Evolutionary conservation across 2,797 vertebrate species (phyloP).

Genomic region (Rhynchonycteris naso): DNA sequence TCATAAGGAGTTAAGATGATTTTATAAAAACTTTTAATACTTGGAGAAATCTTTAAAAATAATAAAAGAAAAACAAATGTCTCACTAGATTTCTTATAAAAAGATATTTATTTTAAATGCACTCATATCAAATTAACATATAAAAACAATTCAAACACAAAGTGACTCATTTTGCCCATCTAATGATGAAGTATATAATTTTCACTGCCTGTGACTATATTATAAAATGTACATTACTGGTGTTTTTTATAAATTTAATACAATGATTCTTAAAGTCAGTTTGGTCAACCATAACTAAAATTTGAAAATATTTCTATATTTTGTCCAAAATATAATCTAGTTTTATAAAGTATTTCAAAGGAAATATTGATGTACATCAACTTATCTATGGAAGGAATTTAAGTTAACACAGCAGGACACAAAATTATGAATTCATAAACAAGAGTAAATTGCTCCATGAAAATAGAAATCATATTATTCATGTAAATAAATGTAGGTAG

Average conservation of each 20-base stretch:
- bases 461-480: not conserved
- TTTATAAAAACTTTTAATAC: not conserved
- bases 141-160: not conserved
- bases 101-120: not conserved
- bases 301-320: not conserved
- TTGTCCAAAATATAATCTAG: not conserved
- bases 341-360: not conserved
- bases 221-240: not conserved
- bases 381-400: not conserved
- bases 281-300: not conserved
- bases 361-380: not conserved
- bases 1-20: not conserved
- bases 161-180: not conserved
- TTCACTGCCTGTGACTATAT: not conserved
- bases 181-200: not conserved
- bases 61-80: not conserved
- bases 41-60: not conserved
- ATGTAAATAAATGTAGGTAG: no score
- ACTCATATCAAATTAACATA: not conserved
- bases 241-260: not conserved
- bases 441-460: not conserved
- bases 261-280: not conserved
- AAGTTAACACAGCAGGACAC: slow-evolving; percentile 12
- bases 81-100: not conserved
- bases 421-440: slow-evolving; percentile 19